These are phyloP conservation scores for Drosophila falleni DNA, from an alignment of 2,888 invertebrate genomes.

Conservation along the genomic window DNA sequence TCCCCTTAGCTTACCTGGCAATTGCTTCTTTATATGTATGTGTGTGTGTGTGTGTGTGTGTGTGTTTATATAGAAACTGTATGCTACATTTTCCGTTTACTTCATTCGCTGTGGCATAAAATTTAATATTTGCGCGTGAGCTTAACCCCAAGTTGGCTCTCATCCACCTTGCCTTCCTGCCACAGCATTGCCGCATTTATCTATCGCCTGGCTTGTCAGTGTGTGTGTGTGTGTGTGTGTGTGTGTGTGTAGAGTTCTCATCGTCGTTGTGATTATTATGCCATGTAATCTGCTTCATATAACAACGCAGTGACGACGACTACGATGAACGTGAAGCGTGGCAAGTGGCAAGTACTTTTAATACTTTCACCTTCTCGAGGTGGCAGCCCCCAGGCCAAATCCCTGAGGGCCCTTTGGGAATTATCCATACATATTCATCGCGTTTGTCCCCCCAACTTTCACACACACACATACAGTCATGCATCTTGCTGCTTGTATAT, in stretches of 20 bases:
- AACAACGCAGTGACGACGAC: slow-evolving; percentile 52
- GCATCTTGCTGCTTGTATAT: slow-evolving; percentile 1
- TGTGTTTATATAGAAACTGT: slow-evolving; percentile 13
- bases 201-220: slow-evolving; percentile 34
- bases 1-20: slow-evolving; percentile 5
- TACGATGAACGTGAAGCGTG: slow-evolving; percentile 45
- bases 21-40: slow-evolving; percentile 6
- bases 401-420: slow-evolving; percentile 45
- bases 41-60: not conserved
- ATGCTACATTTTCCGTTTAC: slow-evolving; percentile 32
- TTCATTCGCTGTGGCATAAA: slow-evolving; percentile 62
- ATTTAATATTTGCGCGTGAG: slow-evolving; percentile 78
- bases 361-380: slow-evolving; percentile 74
- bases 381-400: slow-evolving; percentile 26
- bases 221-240: slow-evolving; percentile 32
- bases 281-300: slow-evolving; percentile 80
- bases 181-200: slow-evolving; percentile 31
- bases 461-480: slow-evolving; percentile 4
- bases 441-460: not conserved
- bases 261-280: slow-evolving; percentile 76
- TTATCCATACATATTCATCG: slow-evolving; percentile 62
- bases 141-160: slow-evolving; percentile 51
- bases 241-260: slow-evolving; percentile 36
- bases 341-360: slow-evolving; percentile 75
- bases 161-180: not conserved